These are phyloP conservation scores for Melolontha melolontha DNA, from an alignment of 2,888 invertebrate species.

Conservation along the genomic window DNA sequence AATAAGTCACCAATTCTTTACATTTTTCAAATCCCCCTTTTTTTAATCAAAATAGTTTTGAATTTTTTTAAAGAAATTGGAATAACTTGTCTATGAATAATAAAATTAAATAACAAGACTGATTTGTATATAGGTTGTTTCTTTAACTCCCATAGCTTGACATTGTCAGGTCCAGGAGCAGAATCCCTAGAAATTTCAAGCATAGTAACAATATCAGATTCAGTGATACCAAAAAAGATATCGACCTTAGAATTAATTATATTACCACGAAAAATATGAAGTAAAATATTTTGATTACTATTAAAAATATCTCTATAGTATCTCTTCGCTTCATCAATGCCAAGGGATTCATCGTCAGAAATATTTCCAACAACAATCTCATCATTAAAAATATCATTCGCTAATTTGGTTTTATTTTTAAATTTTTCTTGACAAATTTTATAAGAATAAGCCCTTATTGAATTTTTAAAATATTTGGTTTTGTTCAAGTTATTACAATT, in stretches of 20 bases:
- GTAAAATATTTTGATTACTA: not conserved
- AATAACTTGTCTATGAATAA: constrained; percentile 24
- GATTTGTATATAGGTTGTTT: constrained; percentile 8
- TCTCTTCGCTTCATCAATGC: no score
- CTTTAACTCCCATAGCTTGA: not conserved
- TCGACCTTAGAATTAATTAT: not conserved
- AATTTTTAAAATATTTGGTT: not conserved
- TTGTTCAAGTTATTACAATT: no score
- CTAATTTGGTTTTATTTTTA: not conserved
- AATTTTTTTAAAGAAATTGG: constrained; percentile 19
- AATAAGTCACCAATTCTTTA: constrained; percentile 46
- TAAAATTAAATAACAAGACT: constrained; percentile 39
- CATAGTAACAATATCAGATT: not conserved
- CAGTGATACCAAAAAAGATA: not conserved
- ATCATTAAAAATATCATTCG: not conserved
- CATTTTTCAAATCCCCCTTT: constrained; percentile 32
- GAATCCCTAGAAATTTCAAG: not conserved
- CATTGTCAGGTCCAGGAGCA: constrained; percentile 42
- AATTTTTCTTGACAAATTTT: not conserved
- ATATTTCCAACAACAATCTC: not conserved
- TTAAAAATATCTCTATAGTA: not conserved
- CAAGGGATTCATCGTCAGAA: no score
- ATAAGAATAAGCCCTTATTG: not conserved
- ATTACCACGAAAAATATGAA: not conserved
- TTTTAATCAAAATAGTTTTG: constrained; percentile 41